These are phyloP conservation scores for Danio jaintianensis DNA, from an alignment of 2,797 vertebrate species.

Conservation along the genomic window DNA sequence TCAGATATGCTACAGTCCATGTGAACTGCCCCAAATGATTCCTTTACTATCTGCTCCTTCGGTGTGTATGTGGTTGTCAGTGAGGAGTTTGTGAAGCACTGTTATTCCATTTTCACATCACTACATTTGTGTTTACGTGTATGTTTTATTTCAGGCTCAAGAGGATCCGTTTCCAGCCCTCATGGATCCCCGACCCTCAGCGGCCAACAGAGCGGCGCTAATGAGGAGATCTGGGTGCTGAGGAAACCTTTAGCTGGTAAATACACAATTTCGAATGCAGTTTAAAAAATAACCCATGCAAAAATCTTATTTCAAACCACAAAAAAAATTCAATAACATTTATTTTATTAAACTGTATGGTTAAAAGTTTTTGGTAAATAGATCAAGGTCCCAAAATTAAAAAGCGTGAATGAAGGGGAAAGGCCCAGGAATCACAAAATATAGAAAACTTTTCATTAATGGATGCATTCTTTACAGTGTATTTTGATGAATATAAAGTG, in stretches of 20 bases:
- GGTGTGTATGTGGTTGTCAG: slow-evolving; percentile 4
- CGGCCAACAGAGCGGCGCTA: slow-evolving; percentile 77
- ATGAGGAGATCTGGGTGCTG: slow-evolving; percentile 96
- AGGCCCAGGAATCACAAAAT: too few species aligned
- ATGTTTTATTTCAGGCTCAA: slow-evolving; percentile 81
- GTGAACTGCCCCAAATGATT: slow-evolving; percentile 26
- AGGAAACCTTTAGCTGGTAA: slow-evolving; percentile 94
- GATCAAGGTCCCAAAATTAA: too few species aligned
- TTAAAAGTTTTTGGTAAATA: too few species aligned
- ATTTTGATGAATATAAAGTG: too few species aligned
- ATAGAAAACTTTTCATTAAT: too few species aligned
- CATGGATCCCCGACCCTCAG: slow-evolving; percentile 85
- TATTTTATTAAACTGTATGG: too few species aligned
- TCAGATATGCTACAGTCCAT: slow-evolving; percentile 29
- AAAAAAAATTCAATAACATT: too few species aligned
- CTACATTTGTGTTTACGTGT: slow-evolving; percentile 32
- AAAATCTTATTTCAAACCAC: too few species aligned
- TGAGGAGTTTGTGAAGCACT: not conserved
- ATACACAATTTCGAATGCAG: not conserved
- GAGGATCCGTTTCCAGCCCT: slow-evolving; percentile 86
- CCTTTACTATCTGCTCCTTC: slow-evolving; percentile 34
- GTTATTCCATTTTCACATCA: not conserved
- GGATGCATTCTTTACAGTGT: too few species aligned
- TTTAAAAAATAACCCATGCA: not conserved
- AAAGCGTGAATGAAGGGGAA: too few species aligned